phyloP scores from a whole-genome alignment of 2,888 invertebrate species.

The Rhagium mordax region DNA sequence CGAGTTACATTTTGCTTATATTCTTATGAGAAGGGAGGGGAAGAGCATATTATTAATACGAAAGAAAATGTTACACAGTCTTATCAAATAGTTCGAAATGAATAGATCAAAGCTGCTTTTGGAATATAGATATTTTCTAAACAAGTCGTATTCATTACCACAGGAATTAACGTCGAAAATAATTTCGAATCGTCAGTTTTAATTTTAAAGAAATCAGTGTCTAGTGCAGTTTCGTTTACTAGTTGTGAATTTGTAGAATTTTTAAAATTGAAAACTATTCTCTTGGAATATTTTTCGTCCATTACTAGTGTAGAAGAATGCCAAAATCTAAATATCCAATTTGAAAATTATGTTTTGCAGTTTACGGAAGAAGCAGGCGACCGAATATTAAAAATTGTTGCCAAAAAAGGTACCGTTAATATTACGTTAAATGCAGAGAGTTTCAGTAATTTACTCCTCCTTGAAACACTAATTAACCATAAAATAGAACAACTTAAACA shows the following conservation, averaged over 20 bases:
- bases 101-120: background rate
- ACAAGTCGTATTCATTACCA: background rate
- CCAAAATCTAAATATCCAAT: background rate
- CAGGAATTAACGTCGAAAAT: background rate
- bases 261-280: background rate
- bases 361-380: background rate
- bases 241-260: background rate
- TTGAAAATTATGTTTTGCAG: background rate
- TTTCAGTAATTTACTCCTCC: background rate
- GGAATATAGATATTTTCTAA: background rate
- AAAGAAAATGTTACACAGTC: background rate
- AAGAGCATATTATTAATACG: too few relatives aligned
- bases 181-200: background rate
- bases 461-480: background rate
- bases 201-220: conserved; percentile 1
- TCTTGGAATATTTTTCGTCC: background rate
- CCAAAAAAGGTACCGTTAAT: background rate
- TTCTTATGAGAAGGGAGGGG: background rate
- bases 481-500: background rate
- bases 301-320: conserved; percentile 17
- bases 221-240: background rate
- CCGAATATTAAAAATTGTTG: background rate
- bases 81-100: background rate
- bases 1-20: background rate
- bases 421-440: background rate